These are phyloP conservation scores for Elgaria multicarinata DNA, from an alignment of 2,113 vertebrate genomes.

Conservation along the genomic window DNA sequence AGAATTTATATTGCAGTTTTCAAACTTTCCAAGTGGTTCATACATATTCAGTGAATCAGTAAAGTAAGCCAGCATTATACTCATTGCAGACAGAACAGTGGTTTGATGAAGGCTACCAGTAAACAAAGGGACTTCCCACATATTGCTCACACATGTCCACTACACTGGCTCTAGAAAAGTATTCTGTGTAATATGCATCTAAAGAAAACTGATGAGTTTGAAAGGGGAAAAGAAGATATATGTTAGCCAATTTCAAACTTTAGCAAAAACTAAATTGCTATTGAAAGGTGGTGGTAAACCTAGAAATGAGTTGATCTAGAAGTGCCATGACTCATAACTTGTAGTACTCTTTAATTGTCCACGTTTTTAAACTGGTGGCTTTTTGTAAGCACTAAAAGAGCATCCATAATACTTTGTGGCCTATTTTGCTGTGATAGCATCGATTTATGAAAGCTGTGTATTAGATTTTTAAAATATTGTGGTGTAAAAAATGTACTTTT, in stretches of 20 bases:
- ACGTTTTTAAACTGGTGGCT: slow-evolving; percentile 44
- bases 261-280: slow-evolving; percentile 27
- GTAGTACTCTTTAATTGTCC: slow-evolving; percentile 49
- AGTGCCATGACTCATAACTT: slow-evolving; percentile 35
- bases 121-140: not conserved
- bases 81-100: not conserved
- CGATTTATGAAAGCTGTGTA: slow-evolving; percentile 63
- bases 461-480: slow-evolving; percentile 59
- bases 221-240: slow-evolving; percentile 48
- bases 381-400: slow-evolving; percentile 59
- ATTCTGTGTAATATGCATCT: slow-evolving; percentile 53
- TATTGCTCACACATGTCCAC: not conserved
- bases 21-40: not conserved
- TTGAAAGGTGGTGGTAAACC: slow-evolving; percentile 41
- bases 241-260: slow-evolving; percentile 59
- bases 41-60: not conserved
- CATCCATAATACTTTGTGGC: slow-evolving; percentile 60
- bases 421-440: slow-evolving; percentile 65
- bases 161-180: not conserved
- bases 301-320: slow-evolving; percentile 27
- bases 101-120: not conserved
- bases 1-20: not conserved
- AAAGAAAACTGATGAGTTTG: slow-evolving; percentile 47
- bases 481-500: slow-evolving; percentile 73
- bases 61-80: too few species aligned